These are phyloP conservation scores for Xestia c-nigrum DNA, from an alignment of 2,888 invertebrate genomes.

Conservation along the genomic window DNA sequence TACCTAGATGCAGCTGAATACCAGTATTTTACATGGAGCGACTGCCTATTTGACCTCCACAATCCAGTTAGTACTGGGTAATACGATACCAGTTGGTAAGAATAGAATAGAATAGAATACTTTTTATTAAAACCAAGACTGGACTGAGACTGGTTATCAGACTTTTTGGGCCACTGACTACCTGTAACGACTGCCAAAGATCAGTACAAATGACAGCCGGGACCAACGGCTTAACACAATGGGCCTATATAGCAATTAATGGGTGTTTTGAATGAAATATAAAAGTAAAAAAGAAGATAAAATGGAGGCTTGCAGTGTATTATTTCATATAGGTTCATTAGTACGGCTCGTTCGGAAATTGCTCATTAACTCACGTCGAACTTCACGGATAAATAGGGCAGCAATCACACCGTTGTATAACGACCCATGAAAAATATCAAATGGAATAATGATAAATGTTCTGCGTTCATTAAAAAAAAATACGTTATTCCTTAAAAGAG, in stretches of 20 bases:
- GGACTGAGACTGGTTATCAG: too few species aligned
- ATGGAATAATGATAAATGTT: not conserved
- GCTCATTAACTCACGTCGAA: slow-evolving; percentile 80
- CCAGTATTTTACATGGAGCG: too few species aligned
- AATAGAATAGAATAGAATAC: too few species aligned
- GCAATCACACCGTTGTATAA: slow-evolving; percentile 68
- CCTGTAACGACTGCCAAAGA: too few species aligned
- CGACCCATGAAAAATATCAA: not conserved
- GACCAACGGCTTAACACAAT: not conserved
- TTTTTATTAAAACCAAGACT: too few species aligned
- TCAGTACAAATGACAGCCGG: too few species aligned
- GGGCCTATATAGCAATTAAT: not conserved
- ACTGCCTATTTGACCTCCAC: too few species aligned
- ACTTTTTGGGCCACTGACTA: too few species aligned
- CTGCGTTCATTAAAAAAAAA: not conserved
- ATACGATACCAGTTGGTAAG: too few species aligned
- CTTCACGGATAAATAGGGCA: slow-evolving; percentile 67
- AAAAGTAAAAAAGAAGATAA: not conserved
- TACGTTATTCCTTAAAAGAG: not conserved
- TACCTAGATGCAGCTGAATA: too few species aligned
- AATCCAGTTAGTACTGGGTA: too few species aligned
- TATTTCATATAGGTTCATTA: slow-evolving; percentile 76
- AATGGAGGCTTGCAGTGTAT: slow-evolving; percentile 42
- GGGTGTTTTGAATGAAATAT: not conserved
- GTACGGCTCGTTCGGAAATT: slow-evolving; percentile 82